Evolutionary conservation across 2,113 vertebrate genomes (phyloP).

Genomic region (Callionymus lyra): DNA sequence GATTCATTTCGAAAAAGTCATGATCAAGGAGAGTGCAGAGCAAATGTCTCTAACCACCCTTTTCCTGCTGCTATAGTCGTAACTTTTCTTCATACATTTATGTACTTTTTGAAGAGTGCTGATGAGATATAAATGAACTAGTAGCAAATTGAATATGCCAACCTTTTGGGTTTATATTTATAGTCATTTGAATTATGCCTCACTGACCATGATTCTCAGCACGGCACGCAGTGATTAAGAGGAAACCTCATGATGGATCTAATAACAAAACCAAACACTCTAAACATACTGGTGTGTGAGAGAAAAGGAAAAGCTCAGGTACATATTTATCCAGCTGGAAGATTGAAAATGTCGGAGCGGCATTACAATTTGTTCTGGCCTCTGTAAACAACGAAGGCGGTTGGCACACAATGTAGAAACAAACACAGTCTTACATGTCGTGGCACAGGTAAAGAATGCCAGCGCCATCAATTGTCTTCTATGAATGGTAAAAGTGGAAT

Average conservation of each 20-base stretch:
- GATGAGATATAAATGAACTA: too few relatives aligned
- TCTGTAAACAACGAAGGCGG: slow-evolving; percentile 37
- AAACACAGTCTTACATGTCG: slow-evolving; percentile 21
- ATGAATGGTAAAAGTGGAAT: neutral
- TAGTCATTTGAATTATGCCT: too few relatives aligned
- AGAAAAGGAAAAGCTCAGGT: slow-evolving; percentile 16
- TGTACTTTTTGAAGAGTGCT: too few relatives aligned
- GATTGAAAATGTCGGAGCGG: slow-evolving; percentile 25
- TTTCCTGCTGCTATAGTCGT: too few relatives aligned
- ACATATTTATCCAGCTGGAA: slow-evolving; percentile 60
- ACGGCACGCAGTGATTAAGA: too few relatives aligned
- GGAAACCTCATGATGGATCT: neutral
- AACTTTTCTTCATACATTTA: too few relatives aligned
- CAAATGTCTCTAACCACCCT: too few relatives aligned
- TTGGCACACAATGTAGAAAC: slow-evolving; percentile 24
- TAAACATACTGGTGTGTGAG: slow-evolving; percentile 13
- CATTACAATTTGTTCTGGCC: slow-evolving; percentile 23
- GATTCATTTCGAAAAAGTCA: too few relatives aligned
- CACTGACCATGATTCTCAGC: too few relatives aligned
- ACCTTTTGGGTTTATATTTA: too few relatives aligned
- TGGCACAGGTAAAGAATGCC: slow-evolving; percentile 15
- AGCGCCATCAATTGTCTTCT: slow-evolving; percentile 3
- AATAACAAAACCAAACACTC: slow-evolving; percentile 12
- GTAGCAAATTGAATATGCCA: too few relatives aligned
- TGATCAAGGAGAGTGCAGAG: too few relatives aligned